These are phyloP conservation scores for Coregonus ussuriensis DNA, from an alignment of 2,797 vertebrate genomes.

Conservation along the genomic window DNA sequence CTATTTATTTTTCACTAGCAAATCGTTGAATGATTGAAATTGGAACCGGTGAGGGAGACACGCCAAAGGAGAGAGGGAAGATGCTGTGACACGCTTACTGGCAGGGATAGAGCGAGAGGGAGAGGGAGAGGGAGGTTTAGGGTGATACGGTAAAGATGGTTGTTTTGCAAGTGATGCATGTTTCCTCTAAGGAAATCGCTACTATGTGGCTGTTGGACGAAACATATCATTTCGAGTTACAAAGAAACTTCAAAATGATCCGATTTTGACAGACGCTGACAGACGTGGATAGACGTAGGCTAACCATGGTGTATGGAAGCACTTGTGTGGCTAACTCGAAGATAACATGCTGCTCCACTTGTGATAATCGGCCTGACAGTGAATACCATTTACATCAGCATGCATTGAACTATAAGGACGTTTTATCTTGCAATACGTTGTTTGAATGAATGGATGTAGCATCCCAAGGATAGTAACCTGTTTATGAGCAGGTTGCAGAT, in stretches of 20 bases:
- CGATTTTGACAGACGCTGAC: conserved; percentile 65
- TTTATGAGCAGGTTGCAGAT: background rate
- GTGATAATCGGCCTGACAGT: conserved; percentile 52
- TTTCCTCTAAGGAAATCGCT: conserved; percentile 57
- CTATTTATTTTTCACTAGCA: conserved; percentile 50
- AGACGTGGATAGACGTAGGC: conserved; percentile 49
- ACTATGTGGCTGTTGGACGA: conserved; percentile 54
- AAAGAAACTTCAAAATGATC: conserved; percentile 62
- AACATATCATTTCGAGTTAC: conserved; percentile 52
- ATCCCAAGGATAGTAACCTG: background rate
- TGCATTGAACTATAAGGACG: conserved; percentile 13
- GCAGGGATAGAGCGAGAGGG: conserved; percentile 59
- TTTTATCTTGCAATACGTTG: background rate
- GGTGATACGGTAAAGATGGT: conserved; percentile 66
- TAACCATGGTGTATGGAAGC: conserved; percentile 51
- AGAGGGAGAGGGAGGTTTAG: conserved; percentile 18
- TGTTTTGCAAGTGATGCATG: conserved; percentile 55
- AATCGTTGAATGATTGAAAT: conserved; percentile 13
- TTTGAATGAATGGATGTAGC: background rate
- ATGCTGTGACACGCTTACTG: conserved; percentile 83
- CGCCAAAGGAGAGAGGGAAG: conserved; percentile 75
- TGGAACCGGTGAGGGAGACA: conserved; percentile 77
- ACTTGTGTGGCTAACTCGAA: conserved; percentile 7
- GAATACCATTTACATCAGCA: conserved; percentile 21
- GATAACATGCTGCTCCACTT: conserved; percentile 70